Base-by-base conservation (phyloP, 2,888 invertebrate genomes). In the Chrysolina americana region DNA sequence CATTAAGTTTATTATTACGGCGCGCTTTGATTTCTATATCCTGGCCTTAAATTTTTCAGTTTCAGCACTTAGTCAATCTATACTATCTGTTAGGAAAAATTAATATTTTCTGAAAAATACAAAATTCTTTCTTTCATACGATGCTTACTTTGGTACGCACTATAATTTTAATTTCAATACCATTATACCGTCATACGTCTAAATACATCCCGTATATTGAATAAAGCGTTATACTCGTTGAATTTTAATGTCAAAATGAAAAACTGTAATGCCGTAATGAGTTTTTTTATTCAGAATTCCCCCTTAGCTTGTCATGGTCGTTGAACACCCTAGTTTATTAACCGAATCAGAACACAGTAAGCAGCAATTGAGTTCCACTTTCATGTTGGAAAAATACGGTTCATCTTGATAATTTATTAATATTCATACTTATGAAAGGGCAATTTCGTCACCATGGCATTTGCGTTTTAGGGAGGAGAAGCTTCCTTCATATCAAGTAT, bases 321-420 rank as follows among this genome's bases (percentile, higher is more conserved):
- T 28, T 59, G 59, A 59, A 23, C 59, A 59, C 59, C 59, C 59
- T n/a, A 59, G 15, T 23, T 59, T 59, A 59, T 59, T 59, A 59
- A 59, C 59, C n/a, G 59, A 59, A 59, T 23, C 59, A 53, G 19
- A 53, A 53, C 19, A 11, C 53, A 59, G 28, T 11, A 59, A n/a
- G 10, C 59, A 59, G 59, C 59, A 59, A 28, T 59, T 36, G 28
- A 59, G 28, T n/a, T 59, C 36, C 8, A 15, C 28, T 59, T 36
- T n/a, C 3, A n/a, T 59, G 28, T 28, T 9, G 59, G 15, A 23
- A 17, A 11, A 23, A 13, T 23, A 28, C 28, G 59, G 19, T 56
- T 56, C 56, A 36, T 36, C 36, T 36, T 36, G 36, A 36, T 36
- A 0, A 36, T 36, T 36, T 36, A 8, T 36, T 36, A 3, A 3